Percentiles rank a stretch among this genome's conserved stretches.
Evolutionary conservation across 1,140 invertebrate species (phyloP).

Genomic region (Watersipora subatra): DNA sequence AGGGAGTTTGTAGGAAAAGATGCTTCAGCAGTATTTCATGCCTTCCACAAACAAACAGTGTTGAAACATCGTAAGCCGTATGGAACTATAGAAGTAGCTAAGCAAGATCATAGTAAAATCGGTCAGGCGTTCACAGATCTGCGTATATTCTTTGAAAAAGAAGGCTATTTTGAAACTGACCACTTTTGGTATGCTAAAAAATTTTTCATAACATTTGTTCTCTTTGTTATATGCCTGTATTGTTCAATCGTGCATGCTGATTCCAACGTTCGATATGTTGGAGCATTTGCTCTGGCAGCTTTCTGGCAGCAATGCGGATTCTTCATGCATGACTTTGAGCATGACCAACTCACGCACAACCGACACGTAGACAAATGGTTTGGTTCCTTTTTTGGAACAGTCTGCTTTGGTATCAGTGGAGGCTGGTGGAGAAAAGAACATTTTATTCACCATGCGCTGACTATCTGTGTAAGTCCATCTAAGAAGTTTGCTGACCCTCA

Average conservation of each 20-base stretch:
- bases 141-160: slow-evolving; percentile 4
- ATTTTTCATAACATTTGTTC: slow-evolving; percentile 1
- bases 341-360: slow-evolving; percentile 3
- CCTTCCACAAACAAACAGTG: slow-evolving; percentile 6
- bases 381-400: slow-evolving; percentile 10
- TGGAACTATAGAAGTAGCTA: neutral
- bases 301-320: slow-evolving; percentile 13
- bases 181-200: slow-evolving; percentile 9
- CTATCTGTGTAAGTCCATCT: slow-evolving; percentile 5
- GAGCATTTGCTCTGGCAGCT: slow-evolving; percentile 7
- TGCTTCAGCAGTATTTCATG: slow-evolving; percentile 9
- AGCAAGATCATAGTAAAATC: neutral
- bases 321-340: slow-evolving; percentile 11
- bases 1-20: slow-evolving; percentile 12
- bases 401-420: slow-evolving; percentile 7
- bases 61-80: slow-evolving; percentile 10
- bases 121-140: slow-evolving; percentile 5
- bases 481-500: slow-evolving; percentile 10
- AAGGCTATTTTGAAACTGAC: slow-evolving; percentile 9
- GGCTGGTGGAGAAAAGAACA: slow-evolving; percentile 12
- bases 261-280: slow-evolving; percentile 8
- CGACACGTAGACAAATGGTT: slow-evolving; percentile 3
- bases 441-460: slow-evolving; percentile 10
- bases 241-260: neutral
- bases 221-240: neutral